Evolutionary conservation across 1,140 invertebrate species (phyloP), one percentile per base, ranked within the genome.

Genomic region (Cepaea nemoralis): DNA sequence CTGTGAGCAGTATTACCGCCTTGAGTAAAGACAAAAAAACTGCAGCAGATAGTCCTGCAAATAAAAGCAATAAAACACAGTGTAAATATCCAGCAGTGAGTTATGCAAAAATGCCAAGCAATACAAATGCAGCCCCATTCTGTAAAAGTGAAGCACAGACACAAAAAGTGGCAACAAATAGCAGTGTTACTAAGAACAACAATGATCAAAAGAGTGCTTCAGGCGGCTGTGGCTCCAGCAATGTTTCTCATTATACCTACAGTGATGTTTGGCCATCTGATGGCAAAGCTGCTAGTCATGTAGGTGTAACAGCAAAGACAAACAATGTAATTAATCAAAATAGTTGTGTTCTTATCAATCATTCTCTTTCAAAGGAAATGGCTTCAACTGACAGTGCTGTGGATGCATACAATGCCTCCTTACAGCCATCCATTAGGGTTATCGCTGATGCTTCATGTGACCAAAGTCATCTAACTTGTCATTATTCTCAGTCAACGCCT

Each of bases 81-180:
- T 71, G 3, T 24, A 71, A 24, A 24, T 27, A 24, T 39, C 37
- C 1, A 10, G 2, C 45, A 75, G n/a, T 27, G 10, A 10, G 10
- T 12, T 75, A 75, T 75, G 73, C 73, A 75, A 50, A 50, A 33
- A 50, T 22, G 1, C 48, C 31, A 75, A 75, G 73, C 73, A 75
- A 75, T 75, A 75, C 10, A 27, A 14, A 33, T 70, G 5, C n/a
- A 55, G 12, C 50, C 5, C 14, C 22, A 24, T 5, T 24, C 3
- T 55, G 8, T 55, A 55, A 55, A 55, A 55, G n/a, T 1, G 22
- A 2, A 22, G n/a, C 3, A 19, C 22, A 8, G n/a, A 22, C 50
- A 3, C 50, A 14, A 10, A 24, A 22, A 55, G 19, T 6, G 59
- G 22, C 27, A 31, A 14, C 22, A 63, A 6, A 31, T 31, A 63